Conservation (phyloP, 2,797 vertebrate species). For the Clarias laeviceps region DNA sequence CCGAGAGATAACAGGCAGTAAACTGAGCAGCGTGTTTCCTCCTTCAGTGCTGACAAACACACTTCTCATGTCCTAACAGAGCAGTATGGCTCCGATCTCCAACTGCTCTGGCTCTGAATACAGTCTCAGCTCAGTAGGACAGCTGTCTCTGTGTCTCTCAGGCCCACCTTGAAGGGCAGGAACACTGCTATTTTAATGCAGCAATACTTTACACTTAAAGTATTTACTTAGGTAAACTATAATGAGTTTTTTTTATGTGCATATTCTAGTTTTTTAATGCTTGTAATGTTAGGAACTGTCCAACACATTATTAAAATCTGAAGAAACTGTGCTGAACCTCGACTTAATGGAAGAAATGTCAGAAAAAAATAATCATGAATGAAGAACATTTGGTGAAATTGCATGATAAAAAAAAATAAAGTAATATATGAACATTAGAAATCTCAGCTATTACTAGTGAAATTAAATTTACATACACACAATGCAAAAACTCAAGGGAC, state of each 20-base stretch:
- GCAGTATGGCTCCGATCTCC: constrained; percentile 27
- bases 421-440: no score
- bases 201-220: neutral
- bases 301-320: no score
- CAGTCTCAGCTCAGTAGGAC: constrained; percentile 4
- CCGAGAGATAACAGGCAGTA: neutral
- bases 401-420: no score
- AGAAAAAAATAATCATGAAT: no score
- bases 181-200: constrained; percentile 1
- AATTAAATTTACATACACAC: no score
- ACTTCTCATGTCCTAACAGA: constrained; percentile 4
- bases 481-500: no score
- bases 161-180: constrained; percentile 4
- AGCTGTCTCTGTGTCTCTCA: constrained; percentile 27
- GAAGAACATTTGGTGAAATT: no score
- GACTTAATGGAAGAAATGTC: no score
- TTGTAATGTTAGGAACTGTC: no score
- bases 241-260: neutral
- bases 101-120: constrained; percentile 35
- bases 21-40: neutral
- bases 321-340: no score
- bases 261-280: neutral
- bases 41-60: constrained; percentile 1
- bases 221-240: neutral
- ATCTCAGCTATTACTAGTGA: no score